phyloP scores from a whole-genome alignment of 2,797 vertebrate genomes.

The Novumbra hubbsi region DNA sequence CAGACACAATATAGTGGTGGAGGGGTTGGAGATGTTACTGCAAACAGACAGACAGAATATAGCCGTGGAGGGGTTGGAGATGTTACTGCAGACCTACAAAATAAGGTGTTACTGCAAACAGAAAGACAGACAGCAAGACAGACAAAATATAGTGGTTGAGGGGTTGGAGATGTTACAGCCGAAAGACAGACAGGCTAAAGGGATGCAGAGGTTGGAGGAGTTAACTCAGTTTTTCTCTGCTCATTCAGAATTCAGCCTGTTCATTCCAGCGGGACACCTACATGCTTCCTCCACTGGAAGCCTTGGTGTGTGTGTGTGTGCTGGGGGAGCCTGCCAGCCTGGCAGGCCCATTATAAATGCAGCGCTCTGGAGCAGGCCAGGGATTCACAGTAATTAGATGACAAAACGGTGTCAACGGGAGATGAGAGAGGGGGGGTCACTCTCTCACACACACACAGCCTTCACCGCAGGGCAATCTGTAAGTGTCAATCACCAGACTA shows the following conservation, averaged over 20 bases:
- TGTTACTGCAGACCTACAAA: background rate
- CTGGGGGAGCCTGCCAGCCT: conserved; percentile 31
- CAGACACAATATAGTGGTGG: background rate
- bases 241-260: no score
- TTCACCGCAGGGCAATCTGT: conserved; percentile 98
- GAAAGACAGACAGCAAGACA: background rate
- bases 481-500: conserved; percentile 96
- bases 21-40: background rate
- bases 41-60: background rate
- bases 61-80: no score
- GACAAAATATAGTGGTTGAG: no score
- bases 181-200: background rate
- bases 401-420: conserved; percentile 98
- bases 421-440: conserved; percentile 92
- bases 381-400: conserved; percentile 99
- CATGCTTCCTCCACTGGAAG: background rate
- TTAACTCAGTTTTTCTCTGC: no score
- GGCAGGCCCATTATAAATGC: conserved; percentile 92
- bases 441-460: conserved; percentile 56
- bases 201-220: no score
- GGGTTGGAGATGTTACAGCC: background rate
- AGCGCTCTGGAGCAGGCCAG: conserved; percentile 94
- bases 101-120: background rate
- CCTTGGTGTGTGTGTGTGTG: conserved; percentile 21
- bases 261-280: background rate